Evolutionary conservation across 2,888 invertebrate genomes (phyloP).

Genomic region (Lycophotia porphyrea): DNA sequence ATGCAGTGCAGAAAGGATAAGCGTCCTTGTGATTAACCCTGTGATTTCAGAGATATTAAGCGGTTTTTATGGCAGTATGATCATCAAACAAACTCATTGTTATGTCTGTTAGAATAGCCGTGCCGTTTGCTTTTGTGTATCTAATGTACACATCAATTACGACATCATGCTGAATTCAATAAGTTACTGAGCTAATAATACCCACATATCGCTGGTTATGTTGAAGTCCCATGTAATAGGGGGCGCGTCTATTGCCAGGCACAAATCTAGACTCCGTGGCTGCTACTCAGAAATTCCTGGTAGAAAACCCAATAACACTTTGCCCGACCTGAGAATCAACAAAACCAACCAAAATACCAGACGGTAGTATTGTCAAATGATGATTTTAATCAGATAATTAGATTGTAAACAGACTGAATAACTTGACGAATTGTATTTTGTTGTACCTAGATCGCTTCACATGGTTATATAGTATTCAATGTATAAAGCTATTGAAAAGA

Average conservation of each 20-base stretch:
- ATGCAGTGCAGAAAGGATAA: no score
- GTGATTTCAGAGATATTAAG: neutral
- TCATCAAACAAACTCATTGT: neutral
- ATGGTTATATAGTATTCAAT: conserved; percentile 5
- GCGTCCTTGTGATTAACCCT: neutral
- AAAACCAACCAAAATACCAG: no score
- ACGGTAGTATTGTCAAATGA: no score
- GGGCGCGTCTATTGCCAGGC: no score
- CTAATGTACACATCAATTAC: neutral
- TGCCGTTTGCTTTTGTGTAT: neutral
- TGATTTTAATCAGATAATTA: no score
- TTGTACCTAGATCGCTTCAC: neutral
- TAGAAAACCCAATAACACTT: no score
- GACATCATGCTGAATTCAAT: neutral
- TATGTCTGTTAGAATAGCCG: neutral
- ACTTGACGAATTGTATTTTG: neutral
- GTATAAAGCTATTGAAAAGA: conserved; percentile 17
- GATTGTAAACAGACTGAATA: neutral
- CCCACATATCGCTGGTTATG: no score
- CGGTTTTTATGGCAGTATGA: neutral
- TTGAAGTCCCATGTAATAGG: no score
- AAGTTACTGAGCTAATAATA: no score
- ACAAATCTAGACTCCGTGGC: no score
- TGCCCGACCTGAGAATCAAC: no score
- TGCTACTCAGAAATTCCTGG: no score